These are phyloP conservation scores for Danaus melanippus DNA, from an alignment of 1,140 invertebrate genomes.

Conservation along the genomic window DNA sequence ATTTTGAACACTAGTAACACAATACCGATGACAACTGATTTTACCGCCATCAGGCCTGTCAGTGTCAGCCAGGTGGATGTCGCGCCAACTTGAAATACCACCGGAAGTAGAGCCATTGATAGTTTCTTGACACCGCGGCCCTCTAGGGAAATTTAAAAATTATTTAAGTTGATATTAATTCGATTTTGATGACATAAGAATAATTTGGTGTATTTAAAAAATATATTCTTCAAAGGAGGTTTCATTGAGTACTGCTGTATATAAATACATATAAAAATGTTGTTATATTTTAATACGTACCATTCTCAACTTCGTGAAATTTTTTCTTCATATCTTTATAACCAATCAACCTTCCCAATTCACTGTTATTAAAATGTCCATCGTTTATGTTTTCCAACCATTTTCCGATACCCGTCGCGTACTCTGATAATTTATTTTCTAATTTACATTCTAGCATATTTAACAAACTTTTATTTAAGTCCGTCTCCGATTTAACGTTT, in stretches of 20 bases:
- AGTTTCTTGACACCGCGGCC: constrained; percentile 53
- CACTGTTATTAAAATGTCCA: constrained; percentile 34
- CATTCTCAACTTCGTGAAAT: constrained; percentile 12
- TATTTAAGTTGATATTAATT: background rate
- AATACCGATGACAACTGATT: constrained; percentile 52
- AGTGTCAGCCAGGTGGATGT: constrained; percentile 56
- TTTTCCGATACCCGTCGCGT: constrained; percentile 22
- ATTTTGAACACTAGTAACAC: constrained; percentile 55
- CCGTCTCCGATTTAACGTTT: background rate
- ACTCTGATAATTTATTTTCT: constrained; percentile 35
- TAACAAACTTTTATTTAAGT: constrained; percentile 12
- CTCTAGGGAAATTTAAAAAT: constrained; percentile 11
- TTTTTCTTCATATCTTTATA: constrained; percentile 50
- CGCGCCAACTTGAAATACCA: constrained; percentile 61
- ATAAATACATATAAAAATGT: too few species aligned
- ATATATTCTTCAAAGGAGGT: background rate
- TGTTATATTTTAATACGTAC: constrained; percentile 23
- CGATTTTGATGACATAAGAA: background rate
- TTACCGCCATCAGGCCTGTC: constrained; percentile 57
- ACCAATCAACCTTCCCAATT: constrained; percentile 35
- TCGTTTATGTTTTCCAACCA: constrained; percentile 44
- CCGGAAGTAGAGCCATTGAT: constrained; percentile 44
- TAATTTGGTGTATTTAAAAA: background rate
- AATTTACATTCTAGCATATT: constrained; percentile 33
- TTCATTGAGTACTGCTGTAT: background rate